Conservation (phyloP, 1,140 invertebrate genomes). For the Calliphora vicina region DNA sequence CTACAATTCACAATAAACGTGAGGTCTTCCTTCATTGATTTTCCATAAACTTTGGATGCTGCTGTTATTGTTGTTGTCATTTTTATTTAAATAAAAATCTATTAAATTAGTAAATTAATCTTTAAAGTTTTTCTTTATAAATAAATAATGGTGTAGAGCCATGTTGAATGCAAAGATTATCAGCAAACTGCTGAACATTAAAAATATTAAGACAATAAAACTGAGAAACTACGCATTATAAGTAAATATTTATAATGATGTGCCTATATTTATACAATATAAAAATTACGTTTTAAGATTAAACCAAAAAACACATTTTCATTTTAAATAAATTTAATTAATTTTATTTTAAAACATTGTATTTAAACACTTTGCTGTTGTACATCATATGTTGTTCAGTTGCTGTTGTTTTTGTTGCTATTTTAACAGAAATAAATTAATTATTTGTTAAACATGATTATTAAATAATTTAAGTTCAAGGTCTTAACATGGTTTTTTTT, state of each 20-base stretch:
- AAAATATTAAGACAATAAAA: no score
- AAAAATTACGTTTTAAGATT: not conserved
- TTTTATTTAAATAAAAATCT: not conserved
- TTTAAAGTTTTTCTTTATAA: not conserved
- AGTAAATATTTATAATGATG: not conserved
- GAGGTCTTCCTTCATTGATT: not conserved
- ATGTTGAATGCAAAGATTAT: not conserved
- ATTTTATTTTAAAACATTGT: not conserved
- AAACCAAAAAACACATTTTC: not conserved
- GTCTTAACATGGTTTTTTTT: conserved; percentile 39
- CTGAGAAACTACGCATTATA: not conserved
- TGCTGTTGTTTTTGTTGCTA: not conserved
- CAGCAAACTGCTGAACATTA: not conserved
- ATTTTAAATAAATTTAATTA: no score
- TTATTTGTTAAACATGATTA: conserved; percentile 62
- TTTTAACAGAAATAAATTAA: conserved; percentile 35
- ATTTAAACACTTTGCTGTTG: not conserved
- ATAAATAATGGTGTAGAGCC: not conserved
- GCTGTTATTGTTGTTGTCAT: no score
- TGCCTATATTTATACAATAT: no score
- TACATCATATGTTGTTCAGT: not conserved
- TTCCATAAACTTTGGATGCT: no score
- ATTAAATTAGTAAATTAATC: not conserved
- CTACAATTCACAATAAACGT: not conserved
- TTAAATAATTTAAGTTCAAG: conserved; percentile 60